These are phyloP conservation scores for Cyanocitta stelleri DNA, from an alignment of 2,113 vertebrate genomes.

Conservation along the genomic window DNA sequence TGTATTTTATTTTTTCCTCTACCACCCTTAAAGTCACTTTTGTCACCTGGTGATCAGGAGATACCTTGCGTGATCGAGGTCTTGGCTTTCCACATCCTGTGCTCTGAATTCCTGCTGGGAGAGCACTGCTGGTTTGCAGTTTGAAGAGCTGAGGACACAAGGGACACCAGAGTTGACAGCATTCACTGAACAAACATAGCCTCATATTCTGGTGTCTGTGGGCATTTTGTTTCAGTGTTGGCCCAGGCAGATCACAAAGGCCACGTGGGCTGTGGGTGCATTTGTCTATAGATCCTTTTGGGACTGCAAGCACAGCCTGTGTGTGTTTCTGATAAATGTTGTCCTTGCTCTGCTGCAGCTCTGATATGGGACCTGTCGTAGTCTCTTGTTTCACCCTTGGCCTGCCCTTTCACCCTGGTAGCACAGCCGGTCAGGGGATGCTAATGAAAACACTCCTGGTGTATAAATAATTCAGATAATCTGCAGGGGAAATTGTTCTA, in stretches of 20 bases:
- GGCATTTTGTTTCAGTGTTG: not conserved
- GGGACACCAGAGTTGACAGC: not conserved
- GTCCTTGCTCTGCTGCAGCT: not conserved
- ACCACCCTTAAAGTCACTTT: not conserved
- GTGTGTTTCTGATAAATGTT: not conserved
- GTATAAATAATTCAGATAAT: not conserved
- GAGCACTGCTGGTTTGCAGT: not conserved
- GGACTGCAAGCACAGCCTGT: not conserved
- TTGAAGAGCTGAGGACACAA: not conserved
- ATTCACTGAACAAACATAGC: not conserved
- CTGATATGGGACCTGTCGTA: not conserved
- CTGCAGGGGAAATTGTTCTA: not conserved
- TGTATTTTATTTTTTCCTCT: not conserved
- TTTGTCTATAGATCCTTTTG: not conserved
- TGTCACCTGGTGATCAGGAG: not conserved
- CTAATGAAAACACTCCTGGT: not conserved
- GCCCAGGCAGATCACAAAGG: not conserved
- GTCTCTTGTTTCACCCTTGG: not conserved
- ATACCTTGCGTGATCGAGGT: not conserved
- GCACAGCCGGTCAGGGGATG: not conserved
- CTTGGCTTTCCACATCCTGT: not conserved
- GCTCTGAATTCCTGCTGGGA: not conserved
- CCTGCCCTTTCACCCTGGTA: not conserved
- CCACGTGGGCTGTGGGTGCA: rapidly evolving
- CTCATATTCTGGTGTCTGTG: not conserved